Conservation (phyloP, 1,140 invertebrate genomes). For the Pseudomyrmex sp. region DNA sequence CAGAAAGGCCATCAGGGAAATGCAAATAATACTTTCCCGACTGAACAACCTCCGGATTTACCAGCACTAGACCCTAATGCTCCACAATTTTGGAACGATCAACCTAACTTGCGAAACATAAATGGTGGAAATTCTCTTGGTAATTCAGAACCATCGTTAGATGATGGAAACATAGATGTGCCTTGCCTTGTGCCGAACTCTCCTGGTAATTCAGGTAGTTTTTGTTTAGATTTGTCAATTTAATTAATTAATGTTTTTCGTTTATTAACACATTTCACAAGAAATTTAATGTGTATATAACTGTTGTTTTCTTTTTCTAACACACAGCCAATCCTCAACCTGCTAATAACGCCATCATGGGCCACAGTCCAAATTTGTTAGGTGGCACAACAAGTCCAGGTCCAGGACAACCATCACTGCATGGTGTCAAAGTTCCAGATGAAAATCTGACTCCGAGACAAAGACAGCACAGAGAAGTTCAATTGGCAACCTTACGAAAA, state of each 20-base stretch:
- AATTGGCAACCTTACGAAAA: slow-evolving; percentile 95
- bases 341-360: slow-evolving; percentile 80
- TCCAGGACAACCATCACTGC: slow-evolving; percentile 86
- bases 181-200: slow-evolving; percentile 85
- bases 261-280: background rate
- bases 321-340: slow-evolving; percentile 81
- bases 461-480: slow-evolving; percentile 95
- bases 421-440: slow-evolving; percentile 96
- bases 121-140: slow-evolving; percentile 83
- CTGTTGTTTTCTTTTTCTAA: slow-evolving; percentile 49
- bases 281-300: slow-evolving; percentile 25
- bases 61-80: slow-evolving; percentile 83
- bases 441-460: slow-evolving; percentile 98
- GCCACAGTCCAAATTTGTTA: slow-evolving; percentile 83
- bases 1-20: slow-evolving; percentile 87
- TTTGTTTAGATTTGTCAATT: slow-evolving; percentile 20
- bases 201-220: slow-evolving; percentile 82
- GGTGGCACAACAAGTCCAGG: slow-evolving; percentile 85
- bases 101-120: slow-evolving; percentile 81
- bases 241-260: background rate
- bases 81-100: slow-evolving; percentile 84
- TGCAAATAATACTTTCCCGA: slow-evolving; percentile 81
- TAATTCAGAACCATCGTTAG: slow-evolving; percentile 83
- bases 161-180: slow-evolving; percentile 85
- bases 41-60: slow-evolving; percentile 83